These are phyloP conservation scores for Empis livida DNA, from an alignment of 2,888 invertebrate genomes.

Conservation along the genomic window DNA sequence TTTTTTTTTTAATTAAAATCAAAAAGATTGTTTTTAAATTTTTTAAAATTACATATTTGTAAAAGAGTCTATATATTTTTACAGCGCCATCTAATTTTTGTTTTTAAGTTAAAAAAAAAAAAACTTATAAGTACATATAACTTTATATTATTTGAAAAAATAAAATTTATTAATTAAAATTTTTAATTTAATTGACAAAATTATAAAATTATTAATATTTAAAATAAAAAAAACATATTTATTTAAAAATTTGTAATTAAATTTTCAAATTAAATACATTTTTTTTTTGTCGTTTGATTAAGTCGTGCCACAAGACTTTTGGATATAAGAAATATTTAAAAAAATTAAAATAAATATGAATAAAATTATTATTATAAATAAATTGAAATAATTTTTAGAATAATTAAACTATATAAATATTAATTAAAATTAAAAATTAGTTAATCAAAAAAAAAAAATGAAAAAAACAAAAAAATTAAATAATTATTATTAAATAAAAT, in stretches of 20 bases:
- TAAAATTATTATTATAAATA: too few species aligned
- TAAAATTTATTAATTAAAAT: neutral
- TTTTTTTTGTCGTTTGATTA: neutral
- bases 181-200: neutral
- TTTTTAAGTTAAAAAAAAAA: too few species aligned
- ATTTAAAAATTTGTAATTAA: neutral
- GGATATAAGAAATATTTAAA: too few species aligned
- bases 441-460: neutral
- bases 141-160: neutral
- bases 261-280: neutral
- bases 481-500: too few species aligned
- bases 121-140: neutral
- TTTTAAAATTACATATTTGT: too few species aligned
- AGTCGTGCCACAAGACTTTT: slow-evolving; percentile 9
- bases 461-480: neutral
- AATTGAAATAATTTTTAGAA: neutral
- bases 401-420: neutral
- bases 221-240: neutral
- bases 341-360: too few species aligned
- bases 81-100: too few species aligned
- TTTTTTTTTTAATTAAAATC: too few species aligned
- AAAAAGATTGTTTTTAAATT: too few species aligned
- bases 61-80: too few species aligned
- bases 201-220: neutral
- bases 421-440: neutral